Evolutionary conservation across 2,888 invertebrate species (phyloP).

Genomic region (Nemurella pictetii): DNA sequence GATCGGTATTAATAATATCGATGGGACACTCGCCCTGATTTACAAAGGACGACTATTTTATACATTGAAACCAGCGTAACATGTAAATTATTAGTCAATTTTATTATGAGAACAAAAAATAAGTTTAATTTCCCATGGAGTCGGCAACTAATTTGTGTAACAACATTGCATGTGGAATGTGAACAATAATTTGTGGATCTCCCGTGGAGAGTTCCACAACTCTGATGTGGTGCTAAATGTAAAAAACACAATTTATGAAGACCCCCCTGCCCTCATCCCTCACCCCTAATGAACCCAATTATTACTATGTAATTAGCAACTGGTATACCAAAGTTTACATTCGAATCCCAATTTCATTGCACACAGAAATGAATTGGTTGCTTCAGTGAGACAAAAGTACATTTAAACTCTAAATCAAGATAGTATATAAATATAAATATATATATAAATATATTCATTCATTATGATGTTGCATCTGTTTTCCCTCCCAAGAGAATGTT

Average conservation of each 20-base stretch:
- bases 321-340: neutral
- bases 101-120: neutral
- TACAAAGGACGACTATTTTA: neutral
- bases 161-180: neutral
- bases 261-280: too few species aligned
- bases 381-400: neutral
- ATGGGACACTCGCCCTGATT: neutral
- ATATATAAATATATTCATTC: constrained; percentile 7
- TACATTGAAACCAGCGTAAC: neutral
- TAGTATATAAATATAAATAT: constrained; percentile 4
- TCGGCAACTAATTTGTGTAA: neutral
- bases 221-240: neutral
- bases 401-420: neutral
- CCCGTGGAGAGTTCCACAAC: neutral
- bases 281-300: neutral
- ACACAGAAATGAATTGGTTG: neutral
- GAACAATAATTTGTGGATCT: neutral
- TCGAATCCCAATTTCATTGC: neutral
- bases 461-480: constrained; percentile 23
- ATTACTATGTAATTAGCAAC: neutral
- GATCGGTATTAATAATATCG: neutral
- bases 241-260: neutral
- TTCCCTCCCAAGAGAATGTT: constrained; percentile 15
- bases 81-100: neutral
- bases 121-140: neutral